Conservation (phyloP, 2,113 vertebrate species). For the Nyctibius bracteatus region DNA sequence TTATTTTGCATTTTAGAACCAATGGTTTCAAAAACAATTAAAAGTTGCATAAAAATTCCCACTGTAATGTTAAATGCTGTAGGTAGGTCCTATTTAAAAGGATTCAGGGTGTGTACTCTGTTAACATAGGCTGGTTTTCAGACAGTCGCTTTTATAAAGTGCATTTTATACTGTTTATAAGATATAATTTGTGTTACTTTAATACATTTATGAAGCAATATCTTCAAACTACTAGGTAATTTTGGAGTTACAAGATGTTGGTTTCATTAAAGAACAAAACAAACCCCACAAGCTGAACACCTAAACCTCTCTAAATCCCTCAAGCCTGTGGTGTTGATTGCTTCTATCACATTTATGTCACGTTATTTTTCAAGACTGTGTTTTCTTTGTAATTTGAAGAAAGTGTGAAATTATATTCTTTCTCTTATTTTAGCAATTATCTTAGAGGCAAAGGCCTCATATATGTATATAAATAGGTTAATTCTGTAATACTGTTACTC, state of each 20-base stretch:
- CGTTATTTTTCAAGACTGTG: background rate
- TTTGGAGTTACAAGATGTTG: background rate
- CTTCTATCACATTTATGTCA: background rate
- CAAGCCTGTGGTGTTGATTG: background rate
- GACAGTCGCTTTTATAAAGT: background rate
- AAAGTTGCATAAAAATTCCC: background rate
- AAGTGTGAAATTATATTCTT: background rate
- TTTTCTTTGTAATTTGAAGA: background rate
- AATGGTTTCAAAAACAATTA: background rate
- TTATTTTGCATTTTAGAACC: background rate
- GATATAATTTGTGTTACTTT: background rate
- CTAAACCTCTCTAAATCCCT: background rate
- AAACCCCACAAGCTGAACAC: background rate
- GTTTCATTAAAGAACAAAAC: background rate
- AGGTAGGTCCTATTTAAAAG: background rate
- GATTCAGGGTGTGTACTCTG: background rate
- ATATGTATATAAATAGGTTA: background rate
- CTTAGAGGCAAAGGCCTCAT: background rate
- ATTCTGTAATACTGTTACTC: background rate
- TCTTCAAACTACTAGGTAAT: background rate
- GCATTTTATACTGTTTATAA: background rate
- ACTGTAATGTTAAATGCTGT: background rate
- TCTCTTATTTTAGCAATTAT: background rate
- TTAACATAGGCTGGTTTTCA: background rate
- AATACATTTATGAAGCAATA: background rate